A percentile compares a stretch with the other conserved stretches of the same genome.
Evolutionary conservation across 1,140 invertebrate genomes (phyloP).

Genomic region (Eumeta japonica): DNA sequence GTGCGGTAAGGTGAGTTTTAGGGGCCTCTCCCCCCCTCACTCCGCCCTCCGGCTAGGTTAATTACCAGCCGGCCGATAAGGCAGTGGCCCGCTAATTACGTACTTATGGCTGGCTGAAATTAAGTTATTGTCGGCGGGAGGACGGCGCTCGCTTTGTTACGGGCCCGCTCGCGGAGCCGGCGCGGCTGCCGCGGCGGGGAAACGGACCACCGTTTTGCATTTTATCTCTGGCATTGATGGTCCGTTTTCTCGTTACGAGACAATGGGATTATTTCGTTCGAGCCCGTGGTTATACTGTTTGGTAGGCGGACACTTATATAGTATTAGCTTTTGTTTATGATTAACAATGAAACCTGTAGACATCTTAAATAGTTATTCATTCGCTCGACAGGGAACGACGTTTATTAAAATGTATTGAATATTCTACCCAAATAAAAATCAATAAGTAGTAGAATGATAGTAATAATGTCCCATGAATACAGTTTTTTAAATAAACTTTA

Average conservation of each 20-base stretch:
- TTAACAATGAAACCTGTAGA: too few relatives aligned
- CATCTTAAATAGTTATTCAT: too few relatives aligned
- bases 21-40: conserved; percentile 18
- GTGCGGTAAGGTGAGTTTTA: conserved; percentile 39
- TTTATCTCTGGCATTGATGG: conserved; percentile 33
- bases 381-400: too few relatives aligned
- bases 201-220: conserved; percentile 52
- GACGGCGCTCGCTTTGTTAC: conserved; percentile 55
- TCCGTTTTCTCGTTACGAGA: conserved; percentile 30
- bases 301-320: too few relatives aligned
- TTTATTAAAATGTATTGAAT: too few relatives aligned
- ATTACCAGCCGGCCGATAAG: conserved; percentile 55
- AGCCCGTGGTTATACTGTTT: too few relatives aligned
- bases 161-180: conserved; percentile 52
- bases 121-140: conserved; percentile 53
- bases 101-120: conserved; percentile 58
- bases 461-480: too few relatives aligned
- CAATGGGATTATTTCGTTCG: conserved; percentile 51
- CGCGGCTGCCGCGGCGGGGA: too few relatives aligned
- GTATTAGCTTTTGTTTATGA: too few relatives aligned
- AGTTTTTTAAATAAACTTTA: too few relatives aligned
- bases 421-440: too few relatives aligned
- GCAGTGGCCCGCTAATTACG: conserved; percentile 56
- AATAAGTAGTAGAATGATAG: too few relatives aligned
- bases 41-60: conserved; percentile 41